Base-by-base conservation (phyloP, 2,797 vertebrate genomes). In the Tapera naevia region DNA sequence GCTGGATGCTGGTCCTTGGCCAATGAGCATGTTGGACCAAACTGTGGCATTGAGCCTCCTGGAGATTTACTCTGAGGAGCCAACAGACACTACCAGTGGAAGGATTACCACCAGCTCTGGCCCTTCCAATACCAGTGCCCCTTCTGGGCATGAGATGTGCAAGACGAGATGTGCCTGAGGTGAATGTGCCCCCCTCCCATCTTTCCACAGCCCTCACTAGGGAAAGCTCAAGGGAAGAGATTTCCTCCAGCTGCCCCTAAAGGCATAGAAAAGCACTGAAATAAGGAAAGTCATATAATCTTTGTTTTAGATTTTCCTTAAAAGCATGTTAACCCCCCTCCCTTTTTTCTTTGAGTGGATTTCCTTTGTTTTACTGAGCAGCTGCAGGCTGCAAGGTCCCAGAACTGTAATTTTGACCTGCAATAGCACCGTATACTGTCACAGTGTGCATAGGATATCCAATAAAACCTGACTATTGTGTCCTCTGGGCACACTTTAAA, bases 281-380 rank as follows among this genome's bases (percentile, higher is more conserved):
- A 91, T 86, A 82, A 89, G 73, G 85, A 73, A 96, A 96, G 92
- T 93, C 73, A 73, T 93, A 66, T 88, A 93, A 95, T 91, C 82
- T 89, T 3, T 41, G 56, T 45, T 94, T 88, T 86, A 80, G 80
- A 71, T 95, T 91, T 89, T 82, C 41, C 56, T 95, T 94, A 88
- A 89, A 95, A 89, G 60, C 1, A 0, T 70, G 64, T 73, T 89
- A 73, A 53, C n/a, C 39, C 17, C 45, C 85, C 50, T 39, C 51
- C 35, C 9, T 67, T 83, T 87, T 83, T 72, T 81, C 71, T 88
- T 94, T 0, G 2, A 41, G 88, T 89, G 71, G 88, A 92, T 96
- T 96, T 95, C 80, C 96, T 95, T 90, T 94, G 92, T 94, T 94
- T 96, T 84, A 82, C 91, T 65, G 64, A 92, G 74, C 95, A 95